phyloP scores from a whole-genome alignment of 2,113 vertebrate genomes.

The Cryptotis parvus region DNA sequence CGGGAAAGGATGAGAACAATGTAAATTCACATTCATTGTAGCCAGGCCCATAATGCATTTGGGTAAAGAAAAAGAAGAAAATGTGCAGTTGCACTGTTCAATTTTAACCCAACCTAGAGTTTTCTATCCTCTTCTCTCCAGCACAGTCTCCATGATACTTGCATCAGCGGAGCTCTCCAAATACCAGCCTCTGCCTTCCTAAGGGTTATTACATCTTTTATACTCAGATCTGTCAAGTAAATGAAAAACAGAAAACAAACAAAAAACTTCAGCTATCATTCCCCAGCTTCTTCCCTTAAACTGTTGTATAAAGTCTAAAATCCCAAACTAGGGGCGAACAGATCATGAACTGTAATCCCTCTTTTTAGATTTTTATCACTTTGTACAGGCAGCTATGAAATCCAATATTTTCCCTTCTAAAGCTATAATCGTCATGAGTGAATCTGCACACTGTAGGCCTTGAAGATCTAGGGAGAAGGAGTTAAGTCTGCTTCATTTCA shows the following conservation, averaged over 20 bases:
- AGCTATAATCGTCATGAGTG: neutral
- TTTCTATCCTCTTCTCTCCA: rapidly evolving
- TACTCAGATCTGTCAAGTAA: rapidly evolving
- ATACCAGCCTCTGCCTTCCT: neutral
- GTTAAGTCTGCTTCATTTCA: neutral
- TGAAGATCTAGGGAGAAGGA: neutral
- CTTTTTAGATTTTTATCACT: neutral
- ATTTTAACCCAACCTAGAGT: neutral
- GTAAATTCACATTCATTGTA: rapidly evolving
- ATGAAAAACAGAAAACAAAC: neutral
- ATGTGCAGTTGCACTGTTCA: neutral
- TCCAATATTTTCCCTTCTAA: neutral
- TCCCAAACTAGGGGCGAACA: neutral
- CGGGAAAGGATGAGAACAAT: rapidly evolving
- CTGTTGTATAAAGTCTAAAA: neutral
- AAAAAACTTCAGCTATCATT: rapidly evolving
- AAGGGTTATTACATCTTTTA: neutral
- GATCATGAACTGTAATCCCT: neutral
- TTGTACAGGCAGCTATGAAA: neutral
- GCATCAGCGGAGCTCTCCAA: neutral
- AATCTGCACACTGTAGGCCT: neutral
- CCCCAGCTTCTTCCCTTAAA: rapidly evolving
- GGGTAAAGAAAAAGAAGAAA: no score
- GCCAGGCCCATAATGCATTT: neutral
- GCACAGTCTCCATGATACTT: rapidly evolving